These are phyloP conservation scores for Gallinago undulata DNA, from an alignment of 2,113 vertebrate genomes.

Conservation along the genomic window DNA sequence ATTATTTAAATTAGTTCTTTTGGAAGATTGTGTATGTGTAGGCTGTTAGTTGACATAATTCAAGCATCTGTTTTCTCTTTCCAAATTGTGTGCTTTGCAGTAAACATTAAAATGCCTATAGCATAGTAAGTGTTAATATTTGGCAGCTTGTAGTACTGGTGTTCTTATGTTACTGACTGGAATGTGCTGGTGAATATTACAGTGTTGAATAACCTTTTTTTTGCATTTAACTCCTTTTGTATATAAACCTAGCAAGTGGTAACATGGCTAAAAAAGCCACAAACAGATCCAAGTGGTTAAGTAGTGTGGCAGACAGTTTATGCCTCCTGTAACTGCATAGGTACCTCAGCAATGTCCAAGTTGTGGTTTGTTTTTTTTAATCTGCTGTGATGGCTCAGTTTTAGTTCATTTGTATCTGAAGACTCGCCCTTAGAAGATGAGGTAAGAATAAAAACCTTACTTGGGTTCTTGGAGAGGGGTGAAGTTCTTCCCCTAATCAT, in stretches of 20 bases:
- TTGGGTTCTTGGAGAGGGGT: not conserved
- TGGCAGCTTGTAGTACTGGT: not conserved
- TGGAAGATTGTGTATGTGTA: not conserved
- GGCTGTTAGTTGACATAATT: conserved; percentile 7
- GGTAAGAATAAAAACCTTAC: not conserved
- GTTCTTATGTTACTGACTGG: not conserved
- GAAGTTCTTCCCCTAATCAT: not conserved
- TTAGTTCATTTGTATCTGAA: not conserved
- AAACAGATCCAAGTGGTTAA: not conserved
- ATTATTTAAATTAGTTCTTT: not conserved
- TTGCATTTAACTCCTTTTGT: not conserved
- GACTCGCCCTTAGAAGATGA: not conserved
- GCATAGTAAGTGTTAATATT: not conserved
- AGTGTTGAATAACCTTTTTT: not conserved
- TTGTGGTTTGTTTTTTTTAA: not conserved
- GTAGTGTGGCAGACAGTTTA: not conserved
- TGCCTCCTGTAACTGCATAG: not conserved
- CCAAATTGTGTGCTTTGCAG: not conserved
- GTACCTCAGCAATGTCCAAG: not conserved
- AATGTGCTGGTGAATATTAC: not conserved
- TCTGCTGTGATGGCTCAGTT: not conserved
- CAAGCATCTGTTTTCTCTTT: not conserved
- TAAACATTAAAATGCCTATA: not conserved
- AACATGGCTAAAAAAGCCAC: not conserved
- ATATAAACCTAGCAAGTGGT: not conserved